Evolutionary conservation across 2,888 invertebrate genomes (phyloP).

Genomic region (Resseliella maxima): DNA sequence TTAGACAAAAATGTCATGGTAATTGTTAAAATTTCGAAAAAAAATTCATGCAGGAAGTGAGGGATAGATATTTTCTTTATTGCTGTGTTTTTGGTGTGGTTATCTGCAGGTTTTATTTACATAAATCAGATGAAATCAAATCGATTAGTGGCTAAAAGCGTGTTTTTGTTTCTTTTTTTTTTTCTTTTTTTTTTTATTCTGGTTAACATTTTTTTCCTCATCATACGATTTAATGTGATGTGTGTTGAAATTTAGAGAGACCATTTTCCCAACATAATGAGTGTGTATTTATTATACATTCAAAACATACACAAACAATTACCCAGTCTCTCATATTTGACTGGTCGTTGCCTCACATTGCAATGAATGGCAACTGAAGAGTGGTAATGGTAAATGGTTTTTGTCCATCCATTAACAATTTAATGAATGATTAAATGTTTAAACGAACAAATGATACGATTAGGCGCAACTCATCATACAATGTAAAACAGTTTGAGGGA

Average conservation of each 20-base stretch:
- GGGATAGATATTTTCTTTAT: background rate
- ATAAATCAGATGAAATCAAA: slow-evolving; percentile 50
- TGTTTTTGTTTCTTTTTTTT: background rate
- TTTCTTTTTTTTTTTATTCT: background rate
- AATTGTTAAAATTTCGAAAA: background rate
- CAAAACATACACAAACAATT: slow-evolving; percentile 16
- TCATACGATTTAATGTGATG: background rate
- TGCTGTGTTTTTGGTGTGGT: background rate
- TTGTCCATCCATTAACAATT: slow-evolving; percentile 54
- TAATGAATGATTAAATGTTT: slow-evolving; percentile 55
- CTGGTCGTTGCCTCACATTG: background rate
- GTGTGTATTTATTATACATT: slow-evolving; percentile 32
- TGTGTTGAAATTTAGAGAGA: background rate
- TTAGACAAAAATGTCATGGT: background rate
- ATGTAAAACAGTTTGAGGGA: background rate
- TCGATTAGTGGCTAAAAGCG: slow-evolving; percentile 5
- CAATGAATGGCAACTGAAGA: background rate
- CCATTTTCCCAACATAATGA: background rate
- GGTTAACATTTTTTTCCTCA: background rate
- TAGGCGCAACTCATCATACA: slow-evolving; percentile 20
- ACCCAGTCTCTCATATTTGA: slow-evolving; percentile 12
- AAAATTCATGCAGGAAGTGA: background rate
- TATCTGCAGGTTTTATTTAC: background rate
- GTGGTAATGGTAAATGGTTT: slow-evolving; percentile 51
- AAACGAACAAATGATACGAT: slow-evolving; percentile 54